Base-by-base conservation (phyloP, 35 echinoderm and acorn worm species). In the Eucidaris tribuloides region DNA sequence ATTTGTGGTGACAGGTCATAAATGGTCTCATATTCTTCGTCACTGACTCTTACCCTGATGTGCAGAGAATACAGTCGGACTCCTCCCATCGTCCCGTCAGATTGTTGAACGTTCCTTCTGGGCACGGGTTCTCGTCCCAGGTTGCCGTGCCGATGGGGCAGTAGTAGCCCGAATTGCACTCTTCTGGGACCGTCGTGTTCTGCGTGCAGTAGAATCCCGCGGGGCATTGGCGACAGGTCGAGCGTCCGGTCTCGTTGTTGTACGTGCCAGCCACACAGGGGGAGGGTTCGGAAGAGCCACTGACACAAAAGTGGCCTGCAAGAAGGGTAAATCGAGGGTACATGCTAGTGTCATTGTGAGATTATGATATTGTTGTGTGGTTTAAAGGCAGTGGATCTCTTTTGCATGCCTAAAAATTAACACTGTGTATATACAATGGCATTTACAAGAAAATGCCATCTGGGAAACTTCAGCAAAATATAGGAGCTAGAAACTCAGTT, bases 51-150 rank as follows among this genome's bases (percentile, higher is more conserved):
- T 84, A 98, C 95, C 90, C 91, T 28, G 95, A 83, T 45, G 83
- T 28, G 87, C 95, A 98, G n/a, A 77, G 66, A 5, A 93, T 81
- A 63, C 95, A 98, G 54, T 93, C 90, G 14, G 31, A 20, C 9
- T 77, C 74, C 43, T 60, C 17, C 31, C 45, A 89, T 60, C 80
- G 77, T 15, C 65, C 82, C 0, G 95, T 93, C n/a, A 98, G 58
- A 54, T 98, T 98, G 37, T 98, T 98, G 42, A 93, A 98, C 17
- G 90, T 98, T 28, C 95, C 95, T 39, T 70, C 86, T 0, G 87
- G 82, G 29, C 95, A 98, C 9, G 95, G 90, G 40, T 90, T 40
- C n/a, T 92, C 90, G 44, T 90, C 86, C 17, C 76, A 86, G 15
- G 86, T 86, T 1, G 86, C 63, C 29, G 95, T 98, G 37, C 82